These are phyloP conservation scores for Crotalus helleri DNA, from an alignment of 2,113 vertebrate genomes.

Conservation along the genomic window DNA sequence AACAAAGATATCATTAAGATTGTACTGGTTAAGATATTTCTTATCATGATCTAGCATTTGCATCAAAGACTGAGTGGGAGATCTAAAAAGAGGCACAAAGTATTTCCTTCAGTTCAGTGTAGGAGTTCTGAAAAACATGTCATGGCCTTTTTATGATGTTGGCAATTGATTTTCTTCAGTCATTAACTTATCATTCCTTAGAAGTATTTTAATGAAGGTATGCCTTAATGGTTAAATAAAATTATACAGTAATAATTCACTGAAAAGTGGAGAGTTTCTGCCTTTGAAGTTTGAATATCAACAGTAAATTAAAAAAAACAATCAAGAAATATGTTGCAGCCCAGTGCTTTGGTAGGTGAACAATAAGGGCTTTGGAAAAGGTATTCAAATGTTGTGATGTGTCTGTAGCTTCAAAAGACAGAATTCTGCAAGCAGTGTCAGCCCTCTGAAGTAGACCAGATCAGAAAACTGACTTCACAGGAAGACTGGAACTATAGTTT, in stretches of 20 bases:
- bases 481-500: not conserved
- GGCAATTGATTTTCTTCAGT: not conserved
- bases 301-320: not conserved
- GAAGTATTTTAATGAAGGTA: not conserved
- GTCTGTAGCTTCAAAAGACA: not conserved
- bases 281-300: not conserved
- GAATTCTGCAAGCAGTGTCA: not conserved
- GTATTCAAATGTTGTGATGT: not conserved
- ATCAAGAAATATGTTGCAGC: not conserved
- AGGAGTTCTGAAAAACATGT: conserved; percentile 12
- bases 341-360: not conserved
- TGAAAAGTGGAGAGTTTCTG: not conserved
- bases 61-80: conserved; percentile 24
- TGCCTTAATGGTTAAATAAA: not conserved
- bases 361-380: not conserved
- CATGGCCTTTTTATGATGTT: not conserved
- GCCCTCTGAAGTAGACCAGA: not conserved
- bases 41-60: conserved; percentile 31
- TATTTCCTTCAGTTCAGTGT: not conserved
- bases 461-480: not conserved
- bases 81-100: not conserved
- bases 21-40: conserved; percentile 20
- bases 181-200: conserved; percentile 7
- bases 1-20: conserved; percentile 14
- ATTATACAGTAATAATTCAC: not conserved